phyloP scores from a whole-genome alignment of 2,888 invertebrate species.

The Amaurobius ferox region DNA sequence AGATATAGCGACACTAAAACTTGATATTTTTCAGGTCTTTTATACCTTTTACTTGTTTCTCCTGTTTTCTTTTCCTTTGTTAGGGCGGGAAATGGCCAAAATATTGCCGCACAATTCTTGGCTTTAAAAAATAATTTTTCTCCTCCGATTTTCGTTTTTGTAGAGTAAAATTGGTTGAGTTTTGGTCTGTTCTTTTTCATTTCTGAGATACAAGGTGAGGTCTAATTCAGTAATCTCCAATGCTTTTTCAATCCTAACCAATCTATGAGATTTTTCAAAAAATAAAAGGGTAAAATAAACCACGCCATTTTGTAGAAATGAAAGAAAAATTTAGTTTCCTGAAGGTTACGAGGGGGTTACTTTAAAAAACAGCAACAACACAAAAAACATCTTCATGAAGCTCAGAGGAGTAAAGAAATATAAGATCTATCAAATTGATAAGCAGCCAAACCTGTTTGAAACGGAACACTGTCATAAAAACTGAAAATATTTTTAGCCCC shows the following conservation, averaged over 20 bases:
- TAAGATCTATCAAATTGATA: too few relatives aligned
- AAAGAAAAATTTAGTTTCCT: conserved; percentile 35
- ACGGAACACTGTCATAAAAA: too few relatives aligned
- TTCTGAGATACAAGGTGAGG: conserved; percentile 23
- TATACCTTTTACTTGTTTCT: conserved; percentile 22
- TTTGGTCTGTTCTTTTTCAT: conserved; percentile 15
- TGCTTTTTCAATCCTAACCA: conserved; percentile 53
- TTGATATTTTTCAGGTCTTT: conserved; percentile 55
- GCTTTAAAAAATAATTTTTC: conserved; percentile 30
- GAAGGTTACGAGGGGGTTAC: background rate
- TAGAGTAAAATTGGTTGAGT: conserved; percentile 31
- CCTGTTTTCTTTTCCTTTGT: conserved; percentile 6
- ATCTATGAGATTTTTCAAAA: conserved; percentile 56
- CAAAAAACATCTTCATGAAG: too few relatives aligned
- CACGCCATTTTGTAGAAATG: conserved; percentile 21
- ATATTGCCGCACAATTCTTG: conserved; percentile 65
- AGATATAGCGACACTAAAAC: conserved; percentile 54
- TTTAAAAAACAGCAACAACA: background rate
- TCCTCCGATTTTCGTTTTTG: conserved; percentile 25
- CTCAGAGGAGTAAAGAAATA: too few relatives aligned
- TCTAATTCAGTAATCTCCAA: conserved; percentile 66
- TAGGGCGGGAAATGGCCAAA: conserved; percentile 65
- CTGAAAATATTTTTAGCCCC: too few relatives aligned
- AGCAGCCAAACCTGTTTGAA: too few relatives aligned
- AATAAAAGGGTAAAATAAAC: conserved; percentile 38